These are phyloP conservation scores for Drosophila kohkoa DNA, from an alignment of 1,140 invertebrate species.

Conservation along the genomic window DNA sequence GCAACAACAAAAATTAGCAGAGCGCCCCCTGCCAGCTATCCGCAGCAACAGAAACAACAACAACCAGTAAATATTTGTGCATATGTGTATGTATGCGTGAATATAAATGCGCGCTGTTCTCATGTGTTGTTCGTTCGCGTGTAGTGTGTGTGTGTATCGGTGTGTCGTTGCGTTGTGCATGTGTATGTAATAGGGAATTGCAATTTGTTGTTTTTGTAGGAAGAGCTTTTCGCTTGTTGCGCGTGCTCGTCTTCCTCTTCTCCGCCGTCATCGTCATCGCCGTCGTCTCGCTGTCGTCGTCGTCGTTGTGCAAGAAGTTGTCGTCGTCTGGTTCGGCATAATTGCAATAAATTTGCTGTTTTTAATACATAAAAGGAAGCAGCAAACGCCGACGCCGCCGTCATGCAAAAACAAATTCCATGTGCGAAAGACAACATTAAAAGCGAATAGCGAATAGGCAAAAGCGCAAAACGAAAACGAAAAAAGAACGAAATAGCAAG, in stretches of 20 bases:
- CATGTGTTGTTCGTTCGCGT: conserved; percentile 38
- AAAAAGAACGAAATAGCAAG: conserved; percentile 44
- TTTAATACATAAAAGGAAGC: conserved; percentile 54
- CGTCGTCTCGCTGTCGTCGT: conserved; percentile 18
- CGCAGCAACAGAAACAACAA: conserved; percentile 56
- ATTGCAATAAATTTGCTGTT: conserved; percentile 59
- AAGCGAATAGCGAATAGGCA: conserved; percentile 48
- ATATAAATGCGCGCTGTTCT: conserved; percentile 42
- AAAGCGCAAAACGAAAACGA: conserved; percentile 33
- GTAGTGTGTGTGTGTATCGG: conserved; percentile 31
- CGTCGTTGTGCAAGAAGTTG: conserved; percentile 68
- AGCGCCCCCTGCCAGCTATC: conserved; percentile 44
- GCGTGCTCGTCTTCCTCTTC: conserved; percentile 60
- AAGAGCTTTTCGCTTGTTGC: conserved; percentile 81
- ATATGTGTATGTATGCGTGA: conserved; percentile 28
- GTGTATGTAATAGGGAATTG: conserved; percentile 72
- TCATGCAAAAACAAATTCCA: conserved; percentile 52
- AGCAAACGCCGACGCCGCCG: conserved; percentile 43
- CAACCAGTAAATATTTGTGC: conserved; percentile 40
- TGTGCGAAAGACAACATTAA: conserved; percentile 50
- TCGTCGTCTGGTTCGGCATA: conserved; percentile 49
- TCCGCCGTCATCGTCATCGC: conserved; percentile 8
- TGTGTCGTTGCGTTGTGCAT: conserved; percentile 22
- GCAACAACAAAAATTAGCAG: conserved; percentile 59
- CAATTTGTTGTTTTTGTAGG: conserved; percentile 70